Percentiles rank a stretch among this genome's conserved stretches.
phyloP scores from a whole-genome alignment of 1,140 invertebrate genomes.

The Calephelis nemesis region DNA sequence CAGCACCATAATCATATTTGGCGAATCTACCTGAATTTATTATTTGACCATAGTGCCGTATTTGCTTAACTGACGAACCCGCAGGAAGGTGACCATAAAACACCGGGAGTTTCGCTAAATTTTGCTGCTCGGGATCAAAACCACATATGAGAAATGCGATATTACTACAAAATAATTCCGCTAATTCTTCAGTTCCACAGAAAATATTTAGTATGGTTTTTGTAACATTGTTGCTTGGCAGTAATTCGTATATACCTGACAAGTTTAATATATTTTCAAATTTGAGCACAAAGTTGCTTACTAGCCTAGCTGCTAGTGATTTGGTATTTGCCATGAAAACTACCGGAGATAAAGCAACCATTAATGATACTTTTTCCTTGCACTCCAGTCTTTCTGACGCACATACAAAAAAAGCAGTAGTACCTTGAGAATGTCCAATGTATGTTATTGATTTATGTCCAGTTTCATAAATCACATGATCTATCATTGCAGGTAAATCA shows the following conservation, averaged over 20 bases:
- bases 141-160: constrained; percentile 31
- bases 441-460: constrained; percentile 45
- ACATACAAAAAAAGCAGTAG: constrained; percentile 78
- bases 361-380: constrained; percentile 78
- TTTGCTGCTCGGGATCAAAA: constrained; percentile 30
- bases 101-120: constrained; percentile 82
- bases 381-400: constrained; percentile 80
- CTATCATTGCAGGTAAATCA: constrained; percentile 77
- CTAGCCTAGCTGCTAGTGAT: constrained; percentile 35
- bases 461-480: constrained; percentile 66
- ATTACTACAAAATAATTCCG: constrained; percentile 17
- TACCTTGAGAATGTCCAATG: constrained; percentile 16
- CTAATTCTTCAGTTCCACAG: neutral
- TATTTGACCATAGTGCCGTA: constrained; percentile 84
- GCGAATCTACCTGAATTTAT: constrained; percentile 66
- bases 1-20: constrained; percentile 66
- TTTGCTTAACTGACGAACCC: constrained; percentile 86
- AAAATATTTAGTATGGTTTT: neutral
- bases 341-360: constrained; percentile 76
- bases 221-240: neutral
- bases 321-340: constrained; percentile 76
- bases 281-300: neutral
- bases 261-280: neutral
- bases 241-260: neutral
- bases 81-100: constrained; percentile 88